Base-by-base conservation (phyloP, 1,140 invertebrate species). In the Scaptomyza pallida region DNA sequence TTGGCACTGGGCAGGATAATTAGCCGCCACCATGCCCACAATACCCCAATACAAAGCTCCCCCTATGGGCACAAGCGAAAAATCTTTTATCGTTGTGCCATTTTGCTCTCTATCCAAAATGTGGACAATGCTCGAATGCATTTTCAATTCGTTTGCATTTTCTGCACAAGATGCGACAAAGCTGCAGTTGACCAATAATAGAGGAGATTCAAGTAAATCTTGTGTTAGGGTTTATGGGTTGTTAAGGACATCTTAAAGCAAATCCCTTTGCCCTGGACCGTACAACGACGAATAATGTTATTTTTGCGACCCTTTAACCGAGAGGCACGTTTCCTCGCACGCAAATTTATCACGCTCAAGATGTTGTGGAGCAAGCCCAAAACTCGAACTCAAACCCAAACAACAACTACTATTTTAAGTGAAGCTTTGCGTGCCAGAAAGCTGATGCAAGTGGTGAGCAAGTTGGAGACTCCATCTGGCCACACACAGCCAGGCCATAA, bases 231-330 rank as follows among this genome's bases (percentile, higher is more conserved):
- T 19, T 21, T 13, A 2, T 4, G 12, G 12, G 37, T 5, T 9
- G 10, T 19, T 44, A 44, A 44, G 10, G 10, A 44, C 21, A 44
- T 19, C 9, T 5, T 21, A n/a, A 52, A 21, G 33, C 8, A 41
- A 19, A 40, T 12, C 17, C 12, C 19, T 15, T 1, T 12, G 97
- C 97, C 92, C 96, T 97, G 92, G 92, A 96, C 97, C 82, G 91
- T 97, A 76, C 98, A 97, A 90, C 97, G 96, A 93, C 97, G n/a
- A n/a, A n/a, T 98, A 88, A 97, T 97, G 95, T 94, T 97, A 91
- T 96, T 97, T n/a, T 1, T 96, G 97, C 37, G 96, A 97, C 96
- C 21, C 35, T 97, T 37, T 4, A 37, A 98, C 90, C 94, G 97
- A 76, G 96, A 97, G 69, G 97, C 97, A 10, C 93, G 96, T 75